Evolutionary conservation across 2,888 invertebrate genomes (phyloP).

Genomic region (Euzophera pinguis): DNA sequence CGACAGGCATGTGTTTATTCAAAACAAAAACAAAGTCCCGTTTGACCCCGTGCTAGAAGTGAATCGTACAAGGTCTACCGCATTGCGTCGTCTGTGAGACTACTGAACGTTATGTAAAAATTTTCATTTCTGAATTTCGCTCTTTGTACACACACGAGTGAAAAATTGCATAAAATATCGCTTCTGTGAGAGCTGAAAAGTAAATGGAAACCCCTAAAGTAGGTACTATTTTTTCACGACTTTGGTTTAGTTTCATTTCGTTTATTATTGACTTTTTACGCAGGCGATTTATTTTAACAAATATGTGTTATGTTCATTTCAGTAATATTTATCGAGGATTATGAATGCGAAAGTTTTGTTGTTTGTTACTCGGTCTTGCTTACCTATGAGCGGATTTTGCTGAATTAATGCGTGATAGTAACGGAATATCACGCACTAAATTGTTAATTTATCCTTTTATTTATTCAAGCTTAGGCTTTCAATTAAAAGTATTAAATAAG

Average conservation of each 20-base stretch:
- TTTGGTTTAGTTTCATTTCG: not conserved
- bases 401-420: no score
- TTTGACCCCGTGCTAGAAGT: conserved; percentile 6
- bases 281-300: no score
- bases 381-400: no score
- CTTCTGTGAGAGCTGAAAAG: not conserved
- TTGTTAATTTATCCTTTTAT: no score
- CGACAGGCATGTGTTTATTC: no score
- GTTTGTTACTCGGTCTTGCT: no score
- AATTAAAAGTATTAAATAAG: no score
- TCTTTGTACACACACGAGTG: not conserved
- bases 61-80: conserved; percentile 5
- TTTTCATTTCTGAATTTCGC: conserved; percentile 3
- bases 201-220: not conserved
- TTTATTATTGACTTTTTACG: not conserved
- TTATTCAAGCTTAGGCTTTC: no score
- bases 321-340: no score
- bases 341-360: no score
- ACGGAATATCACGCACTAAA: no score
- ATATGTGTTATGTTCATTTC: no score
- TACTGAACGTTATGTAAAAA: conserved; percentile 2
- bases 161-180: conserved; percentile 7
- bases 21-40: conserved; percentile 3
- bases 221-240: not conserved
- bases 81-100: conserved; percentile 2